phyloP scores from a whole-genome alignment of 2,113 vertebrate species.

The Symphodus melops region DNA sequence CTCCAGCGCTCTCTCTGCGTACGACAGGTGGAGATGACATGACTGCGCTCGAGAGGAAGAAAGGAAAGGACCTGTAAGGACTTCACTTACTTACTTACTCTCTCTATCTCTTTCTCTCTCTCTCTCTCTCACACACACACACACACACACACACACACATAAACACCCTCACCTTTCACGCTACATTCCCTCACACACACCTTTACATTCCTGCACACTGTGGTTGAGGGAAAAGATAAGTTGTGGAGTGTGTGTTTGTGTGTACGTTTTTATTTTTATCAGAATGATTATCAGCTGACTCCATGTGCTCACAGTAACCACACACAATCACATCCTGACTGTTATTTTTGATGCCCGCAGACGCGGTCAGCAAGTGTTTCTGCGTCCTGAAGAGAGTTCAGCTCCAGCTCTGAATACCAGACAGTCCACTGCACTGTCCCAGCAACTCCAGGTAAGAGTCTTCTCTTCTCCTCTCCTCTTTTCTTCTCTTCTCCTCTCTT shows the following conservation, averaged over 20 bases:
- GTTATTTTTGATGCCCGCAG: constrained; percentile 61
- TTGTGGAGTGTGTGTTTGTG: constrained; percentile 16
- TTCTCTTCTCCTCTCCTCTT: not conserved
- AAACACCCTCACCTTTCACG: constrained; percentile 37
- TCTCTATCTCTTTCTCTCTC: constrained; percentile 4
- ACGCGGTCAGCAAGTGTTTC: constrained; percentile 82
- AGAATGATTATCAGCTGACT: constrained; percentile 48
- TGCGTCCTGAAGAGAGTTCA: constrained; percentile 78
- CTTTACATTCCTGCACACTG: constrained; percentile 61
- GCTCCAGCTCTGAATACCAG: constrained; percentile 64
- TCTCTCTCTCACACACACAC: constrained; percentile 21
- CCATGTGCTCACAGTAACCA: constrained; percentile 22
- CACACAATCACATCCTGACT: constrained; percentile 34
- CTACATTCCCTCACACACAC: constrained; percentile 63
- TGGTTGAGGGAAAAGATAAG: constrained; percentile 41
- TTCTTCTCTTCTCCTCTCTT: constrained; percentile 18
- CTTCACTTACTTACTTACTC: constrained; percentile 20
- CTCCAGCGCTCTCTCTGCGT: constrained; percentile 68
- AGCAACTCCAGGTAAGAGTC: constrained; percentile 76
- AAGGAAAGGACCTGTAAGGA: constrained; percentile 82
- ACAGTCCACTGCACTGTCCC: constrained; percentile 68
- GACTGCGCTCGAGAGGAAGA: constrained; percentile 79
- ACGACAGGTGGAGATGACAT: constrained; percentile 83
- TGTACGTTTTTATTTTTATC: constrained; percentile 42
- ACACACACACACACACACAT: not conserved